Base-by-base conservation (phyloP, 2,888 invertebrate species). In the Nomada fucata region DNA sequence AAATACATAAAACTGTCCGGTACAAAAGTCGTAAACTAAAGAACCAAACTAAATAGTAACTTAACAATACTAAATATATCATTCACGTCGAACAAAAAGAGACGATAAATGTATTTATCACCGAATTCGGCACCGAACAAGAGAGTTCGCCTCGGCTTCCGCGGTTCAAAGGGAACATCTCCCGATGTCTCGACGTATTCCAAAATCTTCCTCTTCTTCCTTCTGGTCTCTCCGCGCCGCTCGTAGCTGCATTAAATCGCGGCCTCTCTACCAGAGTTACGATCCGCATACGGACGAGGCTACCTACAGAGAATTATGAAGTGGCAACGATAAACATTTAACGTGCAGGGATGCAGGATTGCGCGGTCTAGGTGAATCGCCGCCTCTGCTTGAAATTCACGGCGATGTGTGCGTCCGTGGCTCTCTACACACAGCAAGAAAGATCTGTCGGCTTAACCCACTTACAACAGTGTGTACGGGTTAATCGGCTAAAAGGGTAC, bases 401-500 rank as follows among this genome's bases (percentile, higher is more conserved):
- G 79, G 82, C 64, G 83, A 87, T 86, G 73, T 79, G 72, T 67
- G 76, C 76, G 74, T 73, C 57, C 57, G 61, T 59, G 64, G 65
- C 53, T 82, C 76, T 57, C 47, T 47, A 18, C 52, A 29, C 60
- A 52, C 57, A 53, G 52, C 70, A 84, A 84, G 87, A 86, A 89
- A 88, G 76, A 79, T 82, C 84, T 74, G 70, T 76, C 86, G 84
- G 79, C 79, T 79, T 86, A 88, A 88, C 82, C 84, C 85, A 86
- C 87, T 89, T 87, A 84, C 79, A 76, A 69, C 29, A 78, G 72
- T 85, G 85, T 82, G 83, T 87, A 69, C 84, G 81, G 85, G 86
- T 89, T 89, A 88, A 89, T 89, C 86, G 86, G 85, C 85, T 86
- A 85, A 88, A 89, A 88, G 87, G 86, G 83, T 81, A 71, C 74